A percentile compares a stretch with the other conserved stretches of the same genome.
Evolutionary conservation across 2,113 vertebrate genomes (phyloP).

Genomic region (Sigmodon hispidus): DNA sequence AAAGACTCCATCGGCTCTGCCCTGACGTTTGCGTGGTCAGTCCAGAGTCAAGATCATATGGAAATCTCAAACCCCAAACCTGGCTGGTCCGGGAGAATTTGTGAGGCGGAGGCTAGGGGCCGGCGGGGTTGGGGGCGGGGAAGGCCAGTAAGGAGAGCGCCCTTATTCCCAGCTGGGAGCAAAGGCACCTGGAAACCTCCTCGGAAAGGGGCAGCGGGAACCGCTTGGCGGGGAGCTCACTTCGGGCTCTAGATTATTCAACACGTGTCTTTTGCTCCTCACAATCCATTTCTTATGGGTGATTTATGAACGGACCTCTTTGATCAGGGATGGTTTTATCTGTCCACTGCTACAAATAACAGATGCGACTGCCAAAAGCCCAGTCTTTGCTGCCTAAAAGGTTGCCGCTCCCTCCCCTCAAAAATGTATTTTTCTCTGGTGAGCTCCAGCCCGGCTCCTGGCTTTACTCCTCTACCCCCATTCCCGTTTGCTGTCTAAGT

Average conservation of each 20-base stretch:
- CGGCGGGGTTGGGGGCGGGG: neutral
- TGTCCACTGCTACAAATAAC: conserved; percentile 44
- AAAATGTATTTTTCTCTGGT: neutral
- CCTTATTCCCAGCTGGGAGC: neutral
- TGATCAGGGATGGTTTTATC: conserved; percentile 66
- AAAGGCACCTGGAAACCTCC: too few relatives aligned
- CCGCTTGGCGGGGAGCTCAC: neutral
- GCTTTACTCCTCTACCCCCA: neutral
- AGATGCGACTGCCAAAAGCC: conserved; percentile 8
- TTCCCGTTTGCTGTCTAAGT: conserved; percentile 43
- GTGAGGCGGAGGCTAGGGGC: conserved; percentile 89
- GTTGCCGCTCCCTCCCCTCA: neutral
- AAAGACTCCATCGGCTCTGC: neutral
- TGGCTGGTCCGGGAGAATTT: conserved; percentile 85
- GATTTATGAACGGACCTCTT: conserved; percentile 69
- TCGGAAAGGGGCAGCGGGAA: neutral
- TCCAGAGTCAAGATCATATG: neutral
- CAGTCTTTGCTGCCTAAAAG: neutral
- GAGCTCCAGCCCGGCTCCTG: neutral
- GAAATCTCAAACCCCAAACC: neutral
- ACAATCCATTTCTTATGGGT: conserved; percentile 51
- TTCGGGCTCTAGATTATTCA: conserved; percentile 10
- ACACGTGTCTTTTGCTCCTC: conserved; percentile 69
- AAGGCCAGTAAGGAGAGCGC: neutral
- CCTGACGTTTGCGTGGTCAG: neutral